Conservation (phyloP, 2,888 invertebrate genomes). For the Cheilosia urbana region DNA sequence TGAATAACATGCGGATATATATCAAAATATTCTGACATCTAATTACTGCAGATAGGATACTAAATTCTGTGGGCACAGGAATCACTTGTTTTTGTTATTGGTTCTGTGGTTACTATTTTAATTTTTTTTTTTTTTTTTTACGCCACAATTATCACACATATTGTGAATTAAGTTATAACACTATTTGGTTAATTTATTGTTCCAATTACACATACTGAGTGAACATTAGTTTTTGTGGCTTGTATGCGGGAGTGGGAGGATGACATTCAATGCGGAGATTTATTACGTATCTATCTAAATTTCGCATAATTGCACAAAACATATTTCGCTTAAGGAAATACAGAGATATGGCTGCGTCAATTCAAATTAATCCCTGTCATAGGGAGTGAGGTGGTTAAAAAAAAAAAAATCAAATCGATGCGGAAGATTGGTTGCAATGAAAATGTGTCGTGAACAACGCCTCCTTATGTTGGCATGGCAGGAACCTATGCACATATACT, state of each 20-base stretch:
- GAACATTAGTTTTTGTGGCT: constrained; percentile 47
- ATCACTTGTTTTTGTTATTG: constrained; percentile 52
- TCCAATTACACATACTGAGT: constrained; percentile 42
- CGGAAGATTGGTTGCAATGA: not conserved
- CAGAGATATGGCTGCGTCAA: constrained; percentile 20
- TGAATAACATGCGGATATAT: constrained; percentile 68
- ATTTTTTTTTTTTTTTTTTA: constrained; percentile 14
- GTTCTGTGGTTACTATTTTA: constrained; percentile 21
- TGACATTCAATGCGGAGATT: constrained; percentile 23
- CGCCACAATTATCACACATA: constrained; percentile 57
- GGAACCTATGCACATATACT: too few species aligned
- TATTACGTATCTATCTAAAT: constrained; percentile 8
- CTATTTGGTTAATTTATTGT: constrained; percentile 53
- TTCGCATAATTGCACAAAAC: constrained; percentile 34
- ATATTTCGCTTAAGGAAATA: constrained; percentile 26
- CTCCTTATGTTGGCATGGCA: too few species aligned
- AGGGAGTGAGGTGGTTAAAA: constrained; percentile 6
- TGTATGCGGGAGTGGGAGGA: not conserved
- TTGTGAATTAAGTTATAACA: constrained; percentile 60
- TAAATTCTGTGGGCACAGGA: constrained; percentile 64
- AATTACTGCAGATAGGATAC: constrained; percentile 72
- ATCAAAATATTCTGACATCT: constrained; percentile 73
- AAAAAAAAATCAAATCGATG: not conserved
- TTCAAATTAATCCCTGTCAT: constrained; percentile 25
- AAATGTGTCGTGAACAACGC: too few species aligned